Percentiles rank a stretch among this genome's conserved stretches.
Evolutionary conservation across 2,797 vertebrate species (phyloP).

Genomic region (Xenentodon cancila): DNA sequence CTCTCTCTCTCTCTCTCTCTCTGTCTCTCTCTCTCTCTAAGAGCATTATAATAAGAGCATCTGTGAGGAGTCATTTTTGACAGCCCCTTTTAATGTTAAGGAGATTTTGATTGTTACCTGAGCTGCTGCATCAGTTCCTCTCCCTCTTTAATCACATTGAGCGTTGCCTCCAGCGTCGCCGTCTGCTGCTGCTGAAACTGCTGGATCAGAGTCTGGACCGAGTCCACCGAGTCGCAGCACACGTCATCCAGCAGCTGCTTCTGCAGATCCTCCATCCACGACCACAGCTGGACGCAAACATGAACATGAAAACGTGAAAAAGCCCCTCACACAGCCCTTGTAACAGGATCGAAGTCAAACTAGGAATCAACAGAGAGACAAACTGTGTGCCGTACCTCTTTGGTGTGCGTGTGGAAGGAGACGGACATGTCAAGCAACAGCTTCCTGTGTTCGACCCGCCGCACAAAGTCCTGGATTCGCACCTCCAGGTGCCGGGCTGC

Average conservation of each 20-base stretch:
- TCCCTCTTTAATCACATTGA: conserved; percentile 98
- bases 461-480: conserved; percentile 97
- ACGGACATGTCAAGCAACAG: conserved; percentile 98
- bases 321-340: too few species aligned
- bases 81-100: neutral
- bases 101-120: conserved; percentile 79
- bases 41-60: conserved; percentile 71
- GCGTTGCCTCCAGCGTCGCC: conserved; percentile 94
- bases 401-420: conserved; percentile 98
- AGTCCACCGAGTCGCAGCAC: conserved; percentile 94
- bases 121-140: conserved; percentile 98
- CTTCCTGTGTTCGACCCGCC: conserved; percentile 96
- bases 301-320: neutral
- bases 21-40: conserved; percentile 37
- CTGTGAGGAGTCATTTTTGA: neutral
- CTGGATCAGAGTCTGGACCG: conserved; percentile 96
- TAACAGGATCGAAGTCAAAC: too few species aligned
- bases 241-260: conserved; percentile 97
- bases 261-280: conserved; percentile 99
- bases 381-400: conserved; percentile 73
- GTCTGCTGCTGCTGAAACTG: conserved; percentile 99
- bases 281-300: conserved; percentile 88
- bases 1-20: too few species aligned
- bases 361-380: neutral
- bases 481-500: conserved; percentile 97